phyloP scores from a whole-genome alignment of 2,888 invertebrate species.

The Eupithecia tripunctaria region DNA sequence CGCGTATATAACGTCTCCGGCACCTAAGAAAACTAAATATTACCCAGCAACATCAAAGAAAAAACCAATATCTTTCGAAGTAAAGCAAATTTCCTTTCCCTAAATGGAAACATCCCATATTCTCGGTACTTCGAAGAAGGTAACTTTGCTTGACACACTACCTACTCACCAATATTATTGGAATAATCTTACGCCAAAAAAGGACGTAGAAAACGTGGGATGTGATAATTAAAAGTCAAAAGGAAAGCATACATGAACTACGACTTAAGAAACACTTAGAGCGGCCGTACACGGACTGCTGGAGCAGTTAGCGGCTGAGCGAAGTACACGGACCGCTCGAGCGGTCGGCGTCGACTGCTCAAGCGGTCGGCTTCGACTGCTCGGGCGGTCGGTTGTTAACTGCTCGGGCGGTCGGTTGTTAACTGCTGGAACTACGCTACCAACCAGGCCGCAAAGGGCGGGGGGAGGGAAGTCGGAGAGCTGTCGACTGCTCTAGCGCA shows the following conservation, averaged over 20 bases:
- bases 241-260: conserved; percentile 20
- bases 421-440: too few relatives aligned
- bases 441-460: too few relatives aligned
- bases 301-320: too few relatives aligned
- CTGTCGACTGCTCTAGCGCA: too few relatives aligned
- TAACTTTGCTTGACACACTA: background rate
- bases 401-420: too few relatives aligned
- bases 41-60: conserved; percentile 22
- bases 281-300: too few relatives aligned
- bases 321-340: too few relatives aligned
- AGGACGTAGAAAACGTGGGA: background rate
- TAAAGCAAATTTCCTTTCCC: conserved; percentile 46
- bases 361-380: too few relatives aligned
- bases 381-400: too few relatives aligned
- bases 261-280: conserved; percentile 37
- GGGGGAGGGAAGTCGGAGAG: too few relatives aligned
- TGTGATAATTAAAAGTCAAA: conserved; percentile 7
- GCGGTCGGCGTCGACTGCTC: too few relatives aligned
- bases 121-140: background rate
- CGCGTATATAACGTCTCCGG: conserved; percentile 34
- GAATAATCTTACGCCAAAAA: background rate
- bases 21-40: conserved; percentile 22
- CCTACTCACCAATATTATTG: background rate
- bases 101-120: conserved; percentile 30
- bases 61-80: conserved; percentile 45